These are phyloP conservation scores for Pangasius djambal DNA, from an alignment of 2,797 vertebrate species.

Conservation along the genomic window DNA sequence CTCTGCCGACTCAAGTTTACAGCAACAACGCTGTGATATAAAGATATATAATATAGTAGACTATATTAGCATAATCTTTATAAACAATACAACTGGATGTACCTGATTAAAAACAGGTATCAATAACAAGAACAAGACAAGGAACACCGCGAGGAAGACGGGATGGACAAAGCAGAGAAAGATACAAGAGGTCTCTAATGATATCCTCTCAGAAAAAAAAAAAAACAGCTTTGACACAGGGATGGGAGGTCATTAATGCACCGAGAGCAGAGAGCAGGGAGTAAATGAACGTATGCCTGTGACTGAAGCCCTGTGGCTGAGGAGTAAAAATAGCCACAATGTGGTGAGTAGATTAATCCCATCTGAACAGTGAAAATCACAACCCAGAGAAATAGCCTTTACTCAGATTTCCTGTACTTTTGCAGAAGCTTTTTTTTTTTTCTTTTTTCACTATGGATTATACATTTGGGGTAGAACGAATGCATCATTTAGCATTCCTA, in stretches of 20 bases:
- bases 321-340: conserved; percentile 49
- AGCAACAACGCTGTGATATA: not conserved
- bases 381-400: conserved; percentile 24
- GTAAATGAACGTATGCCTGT: conserved; percentile 4
- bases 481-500: not conserved
- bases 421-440: not conserved
- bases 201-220: conserved; percentile 14
- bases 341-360: conserved; percentile 50
- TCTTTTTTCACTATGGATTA: not conserved
- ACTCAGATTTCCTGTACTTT: not conserved
- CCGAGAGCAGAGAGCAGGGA: conserved; percentile 16
- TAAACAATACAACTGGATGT: not conserved
- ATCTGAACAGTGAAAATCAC: conserved; percentile 29
- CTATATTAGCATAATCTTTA: no score
- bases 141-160: not conserved
- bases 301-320: conserved; percentile 43
- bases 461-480: conserved; percentile 3
- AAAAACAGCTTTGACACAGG: not conserved
- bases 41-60: not conserved
- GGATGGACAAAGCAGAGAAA: not conserved
- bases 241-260: conserved; percentile 10
- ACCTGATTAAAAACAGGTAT: not conserved
- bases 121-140: not conserved
- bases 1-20: not conserved
- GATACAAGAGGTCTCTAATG: not conserved